Conservation (phyloP, 2,797 vertebrate species). For the Lemur catta region DNA sequence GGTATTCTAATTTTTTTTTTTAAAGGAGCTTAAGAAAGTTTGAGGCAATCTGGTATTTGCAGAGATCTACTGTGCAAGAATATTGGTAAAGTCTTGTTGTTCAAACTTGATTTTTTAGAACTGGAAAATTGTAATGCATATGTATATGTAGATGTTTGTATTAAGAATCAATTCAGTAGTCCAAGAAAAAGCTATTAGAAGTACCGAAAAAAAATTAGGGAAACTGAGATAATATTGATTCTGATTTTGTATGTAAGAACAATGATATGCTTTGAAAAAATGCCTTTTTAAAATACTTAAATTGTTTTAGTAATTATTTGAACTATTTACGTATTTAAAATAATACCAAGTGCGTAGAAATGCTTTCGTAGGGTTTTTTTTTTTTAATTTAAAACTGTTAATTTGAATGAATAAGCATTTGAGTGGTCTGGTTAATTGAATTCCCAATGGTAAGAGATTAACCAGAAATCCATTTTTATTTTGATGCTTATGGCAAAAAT, state of each 20-base stretch:
- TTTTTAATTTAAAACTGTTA: constrained; percentile 14
- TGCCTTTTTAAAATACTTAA: constrained; percentile 1
- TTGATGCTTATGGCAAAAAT: constrained; percentile 41
- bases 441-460: constrained; percentile 20
- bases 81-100: constrained; percentile 15
- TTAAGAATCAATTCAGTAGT: not conserved
- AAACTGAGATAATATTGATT: not conserved
- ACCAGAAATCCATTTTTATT: constrained; percentile 37
- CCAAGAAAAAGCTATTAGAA: constrained; percentile 11
- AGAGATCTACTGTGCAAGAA: not conserved
- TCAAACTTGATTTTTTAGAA: constrained; percentile 18
- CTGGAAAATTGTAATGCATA: not conserved
- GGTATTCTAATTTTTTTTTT: not conserved
- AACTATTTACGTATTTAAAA: constrained; percentile 35
- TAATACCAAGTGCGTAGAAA: constrained; percentile 16
- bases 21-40: not conserved
- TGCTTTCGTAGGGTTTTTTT: not conserved
- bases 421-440: constrained; percentile 24
- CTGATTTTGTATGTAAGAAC: not conserved
- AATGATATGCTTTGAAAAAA: not conserved
- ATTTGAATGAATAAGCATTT: constrained; percentile 37
- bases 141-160: constrained; percentile 4
- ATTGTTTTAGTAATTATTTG: constrained; percentile 47
- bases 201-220: constrained; percentile 37
- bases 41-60: constrained; percentile 2